Conservation (phyloP, 2,888 invertebrate species). For the Caenorhabditis sulstoni region DNA sequence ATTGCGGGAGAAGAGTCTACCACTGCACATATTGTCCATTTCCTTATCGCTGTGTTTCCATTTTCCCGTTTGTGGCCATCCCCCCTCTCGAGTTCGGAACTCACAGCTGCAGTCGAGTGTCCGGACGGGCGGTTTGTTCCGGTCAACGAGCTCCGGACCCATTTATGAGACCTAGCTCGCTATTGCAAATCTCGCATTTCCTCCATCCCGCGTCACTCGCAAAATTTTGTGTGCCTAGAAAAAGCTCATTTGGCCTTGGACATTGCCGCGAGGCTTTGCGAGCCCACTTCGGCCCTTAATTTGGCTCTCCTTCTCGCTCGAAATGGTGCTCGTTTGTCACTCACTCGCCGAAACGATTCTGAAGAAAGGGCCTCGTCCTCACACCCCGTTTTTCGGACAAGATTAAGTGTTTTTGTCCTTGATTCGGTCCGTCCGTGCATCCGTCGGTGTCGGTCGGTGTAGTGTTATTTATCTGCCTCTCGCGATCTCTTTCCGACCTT, state of each 20-base stretch:
- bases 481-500: slow-evolving; percentile 30
- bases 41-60: not conserved
- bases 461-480: slow-evolving; percentile 51
- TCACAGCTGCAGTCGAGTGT: not conserved
- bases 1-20: too few relatives aligned
- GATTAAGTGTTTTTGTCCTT: slow-evolving; percentile 53
- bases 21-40: too few relatives aligned
- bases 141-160: not conserved
- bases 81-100: not conserved
- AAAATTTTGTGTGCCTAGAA: slow-evolving; percentile 3
- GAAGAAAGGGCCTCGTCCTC: slow-evolving; percentile 5
- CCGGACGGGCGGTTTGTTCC: not conserved
- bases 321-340: slow-evolving; percentile 28
- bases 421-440: slow-evolving; percentile 18
- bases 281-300: slow-evolving; percentile 40
- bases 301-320: slow-evolving; percentile 22
- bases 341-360: slow-evolving; percentile 4
- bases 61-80: not conserved
- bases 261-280: slow-evolving; percentile 1
- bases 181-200: not conserved
- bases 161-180: not conserved
- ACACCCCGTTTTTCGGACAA: slow-evolving; percentile 26
- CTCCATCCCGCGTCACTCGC: not conserved
- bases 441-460: too few relatives aligned
- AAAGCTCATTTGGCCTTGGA: slow-evolving; percentile 29